Conservation (phyloP, 1,140 invertebrate genomes). For the Musca domestica region DNA sequence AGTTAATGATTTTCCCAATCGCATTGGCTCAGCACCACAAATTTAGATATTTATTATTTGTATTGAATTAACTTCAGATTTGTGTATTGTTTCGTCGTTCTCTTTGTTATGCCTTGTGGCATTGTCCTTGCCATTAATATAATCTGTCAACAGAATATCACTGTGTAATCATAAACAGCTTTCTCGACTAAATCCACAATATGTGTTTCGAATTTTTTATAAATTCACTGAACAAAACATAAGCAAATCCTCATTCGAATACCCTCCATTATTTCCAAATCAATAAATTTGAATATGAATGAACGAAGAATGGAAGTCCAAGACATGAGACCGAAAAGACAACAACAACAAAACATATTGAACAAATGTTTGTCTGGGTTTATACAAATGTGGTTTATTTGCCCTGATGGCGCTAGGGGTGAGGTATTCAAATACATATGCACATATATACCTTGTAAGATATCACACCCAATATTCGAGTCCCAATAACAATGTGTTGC, state of each 20-base stretch:
- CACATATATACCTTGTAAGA: no score
- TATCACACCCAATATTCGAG: no score
- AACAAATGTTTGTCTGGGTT: no score
- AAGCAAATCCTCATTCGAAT: no score
- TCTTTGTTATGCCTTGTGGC: background rate
- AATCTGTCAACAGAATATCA: background rate
- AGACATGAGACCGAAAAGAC: background rate
- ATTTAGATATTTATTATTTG: background rate
- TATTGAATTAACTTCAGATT: background rate
- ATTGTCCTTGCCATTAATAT: background rate
- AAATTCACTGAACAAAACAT: background rate
- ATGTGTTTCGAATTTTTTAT: background rate
- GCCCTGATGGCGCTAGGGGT: no score
- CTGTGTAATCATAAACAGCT: background rate
- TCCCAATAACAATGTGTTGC: no score
- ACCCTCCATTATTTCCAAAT: background rate
- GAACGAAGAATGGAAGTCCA: background rate
- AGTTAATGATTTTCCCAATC: no score
- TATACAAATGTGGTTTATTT: no score
- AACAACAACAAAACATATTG: background rate
- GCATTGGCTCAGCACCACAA: no score
- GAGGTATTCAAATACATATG: no score
- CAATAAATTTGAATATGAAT: constrained; percentile 11
- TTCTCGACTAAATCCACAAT: background rate
- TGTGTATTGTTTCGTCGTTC: background rate